Conservation (phyloP, 2,113 vertebrate genomes). For the Copsychus sechellarum region DNA sequence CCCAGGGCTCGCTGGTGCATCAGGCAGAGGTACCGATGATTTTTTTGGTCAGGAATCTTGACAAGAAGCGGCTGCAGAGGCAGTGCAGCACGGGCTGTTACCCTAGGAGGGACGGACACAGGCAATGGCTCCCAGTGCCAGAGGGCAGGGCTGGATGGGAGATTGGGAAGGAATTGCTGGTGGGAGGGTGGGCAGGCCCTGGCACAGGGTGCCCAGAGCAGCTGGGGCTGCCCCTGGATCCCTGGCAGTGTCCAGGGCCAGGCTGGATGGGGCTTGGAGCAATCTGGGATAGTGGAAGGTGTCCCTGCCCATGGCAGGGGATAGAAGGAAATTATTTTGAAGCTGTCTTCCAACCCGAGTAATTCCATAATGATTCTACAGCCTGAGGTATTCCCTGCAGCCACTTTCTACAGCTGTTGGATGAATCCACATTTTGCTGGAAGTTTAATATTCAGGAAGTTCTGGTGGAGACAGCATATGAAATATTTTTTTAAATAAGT, state of each 20-base stretch:
- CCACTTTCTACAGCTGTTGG: fast-evolving
- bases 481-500: fast-evolving
- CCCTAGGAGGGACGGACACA: too few species aligned
- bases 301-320: background rate
- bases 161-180: too few species aligned
- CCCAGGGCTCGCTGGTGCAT: background rate
- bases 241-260: background rate
- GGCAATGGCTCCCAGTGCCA: too few species aligned
- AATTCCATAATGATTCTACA: background rate
- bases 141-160: too few species aligned
- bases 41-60: background rate
- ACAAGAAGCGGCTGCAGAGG: background rate
- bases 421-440: background rate
- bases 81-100: fast-evolving
- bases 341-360: background rate
- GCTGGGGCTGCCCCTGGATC: background rate
- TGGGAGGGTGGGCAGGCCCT: too few species aligned
- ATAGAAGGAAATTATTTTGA: background rate
- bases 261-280: fast-evolving
- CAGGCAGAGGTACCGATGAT: background rate
- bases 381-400: background rate
- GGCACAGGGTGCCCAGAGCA: too few species aligned
- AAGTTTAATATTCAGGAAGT: background rate
- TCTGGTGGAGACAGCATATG: fast-evolving
- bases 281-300: fast-evolving